These are phyloP conservation scores for Psylliodes chrysocephalus DNA, from an alignment of 2,888 invertebrate species.

Conservation along the genomic window DNA sequence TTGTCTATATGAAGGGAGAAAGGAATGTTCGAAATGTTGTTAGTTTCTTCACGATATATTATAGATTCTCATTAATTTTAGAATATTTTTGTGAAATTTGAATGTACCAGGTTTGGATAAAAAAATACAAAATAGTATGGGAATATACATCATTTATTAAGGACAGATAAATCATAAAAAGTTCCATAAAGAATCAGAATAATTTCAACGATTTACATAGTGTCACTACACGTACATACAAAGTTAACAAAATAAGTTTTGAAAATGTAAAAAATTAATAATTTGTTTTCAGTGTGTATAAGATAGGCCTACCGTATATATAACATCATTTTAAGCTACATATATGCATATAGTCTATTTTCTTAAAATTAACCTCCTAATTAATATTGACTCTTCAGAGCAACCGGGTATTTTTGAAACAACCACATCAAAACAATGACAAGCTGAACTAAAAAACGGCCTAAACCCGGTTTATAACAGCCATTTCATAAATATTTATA, in stretches of 20 bases:
- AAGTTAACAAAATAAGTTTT: slow-evolving; percentile 57
- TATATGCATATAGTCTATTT: slow-evolving; percentile 57
- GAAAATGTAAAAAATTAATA: slow-evolving; percentile 59
- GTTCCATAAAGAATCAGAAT: slow-evolving; percentile 50
- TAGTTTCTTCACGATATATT: too few relatives aligned
- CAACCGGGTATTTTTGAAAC: slow-evolving; percentile 50
- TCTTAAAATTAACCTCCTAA: slow-evolving; percentile 55
- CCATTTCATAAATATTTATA: slow-evolving; percentile 59
- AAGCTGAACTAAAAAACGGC: slow-evolving; percentile 44
- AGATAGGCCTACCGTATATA: slow-evolving; percentile 61
- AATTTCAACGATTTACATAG: slow-evolving; percentile 27
- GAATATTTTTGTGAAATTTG: too few relatives aligned
- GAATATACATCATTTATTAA: slow-evolving; percentile 60
- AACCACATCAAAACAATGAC: slow-evolving; percentile 55
- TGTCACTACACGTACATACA: slow-evolving; percentile 51
- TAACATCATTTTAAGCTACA: slow-evolving; percentile 57
- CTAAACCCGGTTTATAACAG: slow-evolving; percentile 52
- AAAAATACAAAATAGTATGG: slow-evolving; percentile 39
- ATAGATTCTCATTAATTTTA: too few relatives aligned
- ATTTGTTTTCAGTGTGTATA: slow-evolving; percentile 58
- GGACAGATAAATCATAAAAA: slow-evolving; percentile 57
- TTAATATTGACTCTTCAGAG: slow-evolving; percentile 64
- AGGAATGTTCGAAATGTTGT: too few relatives aligned
- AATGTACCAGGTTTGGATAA: too few relatives aligned
- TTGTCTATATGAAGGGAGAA: too few relatives aligned